These are phyloP conservation scores for Helicoverpa armigera DNA, from an alignment of 1,140 invertebrate genomes.

Conservation along the genomic window DNA sequence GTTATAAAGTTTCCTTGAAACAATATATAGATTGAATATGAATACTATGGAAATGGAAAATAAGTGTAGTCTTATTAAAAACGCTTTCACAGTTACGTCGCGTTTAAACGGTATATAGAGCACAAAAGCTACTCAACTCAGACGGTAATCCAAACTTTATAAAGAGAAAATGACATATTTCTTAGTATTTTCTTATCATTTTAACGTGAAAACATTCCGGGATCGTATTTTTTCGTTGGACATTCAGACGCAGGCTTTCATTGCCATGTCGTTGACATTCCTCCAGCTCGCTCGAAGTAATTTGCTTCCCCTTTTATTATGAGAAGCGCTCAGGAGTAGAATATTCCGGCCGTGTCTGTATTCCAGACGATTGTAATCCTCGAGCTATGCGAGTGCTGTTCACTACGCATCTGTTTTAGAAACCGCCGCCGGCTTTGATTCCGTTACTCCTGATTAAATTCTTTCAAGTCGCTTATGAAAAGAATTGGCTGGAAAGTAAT, in stretches of 20 bases:
- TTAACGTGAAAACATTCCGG: neutral
- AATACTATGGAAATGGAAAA: too few relatives aligned
- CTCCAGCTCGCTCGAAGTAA: conserved; percentile 26
- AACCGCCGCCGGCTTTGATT: neutral
- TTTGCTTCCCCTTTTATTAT: conserved; percentile 35
- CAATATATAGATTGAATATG: neutral
- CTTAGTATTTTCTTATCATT: conserved; percentile 8
- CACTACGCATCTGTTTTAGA: neutral
- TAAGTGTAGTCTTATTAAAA: too few relatives aligned
- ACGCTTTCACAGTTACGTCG: too few relatives aligned
- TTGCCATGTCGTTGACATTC: conserved; percentile 32
- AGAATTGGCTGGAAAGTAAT: neutral
- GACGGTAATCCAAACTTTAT: neutral
- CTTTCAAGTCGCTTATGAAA: neutral
- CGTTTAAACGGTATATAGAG: too few relatives aligned
- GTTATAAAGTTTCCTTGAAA: neutral
- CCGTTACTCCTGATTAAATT: neutral
- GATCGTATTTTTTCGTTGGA: conserved; percentile 22
- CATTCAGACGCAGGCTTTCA: conserved; percentile 37
- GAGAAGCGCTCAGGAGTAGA: neutral
- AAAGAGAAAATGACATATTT: neutral
- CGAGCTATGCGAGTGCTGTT: neutral
- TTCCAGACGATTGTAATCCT: conserved; percentile 14
- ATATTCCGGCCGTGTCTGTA: conserved; percentile 1
- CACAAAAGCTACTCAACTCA: neutral